A percentile compares a stretch with the other conserved stretches of the same genome.
phyloP scores from a whole-genome alignment of 2,113 vertebrate species.

The Pampusana beccarii region DNA sequence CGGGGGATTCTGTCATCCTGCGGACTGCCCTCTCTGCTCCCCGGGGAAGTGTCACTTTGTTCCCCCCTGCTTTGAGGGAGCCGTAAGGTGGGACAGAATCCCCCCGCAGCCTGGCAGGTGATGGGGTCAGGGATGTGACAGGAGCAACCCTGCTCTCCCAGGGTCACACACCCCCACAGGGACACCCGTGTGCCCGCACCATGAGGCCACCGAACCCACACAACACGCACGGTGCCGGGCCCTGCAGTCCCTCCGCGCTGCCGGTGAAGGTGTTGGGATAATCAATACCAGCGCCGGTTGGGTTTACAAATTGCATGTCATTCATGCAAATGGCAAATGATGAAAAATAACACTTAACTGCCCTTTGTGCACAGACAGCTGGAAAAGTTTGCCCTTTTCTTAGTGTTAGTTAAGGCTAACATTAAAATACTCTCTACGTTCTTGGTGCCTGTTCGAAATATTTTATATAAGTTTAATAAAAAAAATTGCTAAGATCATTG shows the following conservation, averaged over 20 bases:
- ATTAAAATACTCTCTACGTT: constrained; percentile 31
- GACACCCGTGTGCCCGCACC: fast-evolving
- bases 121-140: too few relatives aligned
- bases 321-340: background rate
- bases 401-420: constrained; percentile 58
- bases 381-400: constrained; percentile 37
- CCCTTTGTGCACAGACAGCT: background rate
- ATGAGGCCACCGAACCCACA: fast-evolving
- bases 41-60: constrained; percentile 63
- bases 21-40: constrained; percentile 76
- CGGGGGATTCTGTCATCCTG: constrained; percentile 76
- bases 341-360: background rate
- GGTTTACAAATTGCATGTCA: background rate
- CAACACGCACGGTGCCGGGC: fast-evolving
- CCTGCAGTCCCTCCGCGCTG: background rate
- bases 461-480: constrained; percentile 65
- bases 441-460: constrained; percentile 48
- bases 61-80: background rate
- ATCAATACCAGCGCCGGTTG: background rate
- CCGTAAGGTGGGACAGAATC: too few relatives aligned
- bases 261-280: background rate
- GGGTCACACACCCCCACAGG: too few relatives aligned
- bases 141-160: too few relatives aligned
- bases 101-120: too few relatives aligned
- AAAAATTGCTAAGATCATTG: constrained; percentile 70